Base-by-base conservation (phyloP, 2,797 vertebrate species). In the Gadopsis bispinosus region DNA sequence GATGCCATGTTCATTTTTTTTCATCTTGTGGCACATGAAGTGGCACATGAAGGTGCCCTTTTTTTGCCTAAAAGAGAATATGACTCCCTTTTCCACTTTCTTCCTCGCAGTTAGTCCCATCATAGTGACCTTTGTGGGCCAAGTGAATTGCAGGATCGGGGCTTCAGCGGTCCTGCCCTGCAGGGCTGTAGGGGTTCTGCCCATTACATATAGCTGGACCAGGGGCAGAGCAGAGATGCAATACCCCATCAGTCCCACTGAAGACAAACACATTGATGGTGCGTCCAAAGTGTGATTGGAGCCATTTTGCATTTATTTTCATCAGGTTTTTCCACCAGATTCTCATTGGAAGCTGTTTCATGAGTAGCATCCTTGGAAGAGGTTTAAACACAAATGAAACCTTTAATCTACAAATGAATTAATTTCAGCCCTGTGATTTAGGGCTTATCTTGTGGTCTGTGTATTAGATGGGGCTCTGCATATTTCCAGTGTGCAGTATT, bases 201-300 rank as follows among this genome's bases (percentile, higher is more conserved):
- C 95, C 51, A 93, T 96, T 70, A 93, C 71, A 10, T 95, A 95
- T 55, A 92, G 70, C 29, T 96, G 95, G 95, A 91, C 66, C 48
- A 91, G 80, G 67, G 76, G 51, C 50, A 31, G 64, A 71, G 75
- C 69, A 17, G 84, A 81, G 14, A 55, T 33, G 13, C 81, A 51
- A 41, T 61, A 70, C 51, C 14, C 73, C 59, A 62, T 92, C 83
- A 56, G 60, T 33, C 61, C 61, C 71, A 66, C 54, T 65, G 7
- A 75, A 59, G 62, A 75, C 69, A 89, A 61, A 68, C 79, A 74
- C 47, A 74, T 85, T 53, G 89, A 92, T 54, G 91, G 95, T 95
- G 80, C 90, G 90, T 63, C 5, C 5, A 19, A 60, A 61, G 17
- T 22, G 5, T 29, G 20, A 29, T 3, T 55, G 6, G 12, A 31